Percentiles rank a stretch among this genome's conserved stretches.
Evolutionary conservation across 2,888 invertebrate genomes (phyloP).

Genomic region (Ormia ochracea): DNA sequence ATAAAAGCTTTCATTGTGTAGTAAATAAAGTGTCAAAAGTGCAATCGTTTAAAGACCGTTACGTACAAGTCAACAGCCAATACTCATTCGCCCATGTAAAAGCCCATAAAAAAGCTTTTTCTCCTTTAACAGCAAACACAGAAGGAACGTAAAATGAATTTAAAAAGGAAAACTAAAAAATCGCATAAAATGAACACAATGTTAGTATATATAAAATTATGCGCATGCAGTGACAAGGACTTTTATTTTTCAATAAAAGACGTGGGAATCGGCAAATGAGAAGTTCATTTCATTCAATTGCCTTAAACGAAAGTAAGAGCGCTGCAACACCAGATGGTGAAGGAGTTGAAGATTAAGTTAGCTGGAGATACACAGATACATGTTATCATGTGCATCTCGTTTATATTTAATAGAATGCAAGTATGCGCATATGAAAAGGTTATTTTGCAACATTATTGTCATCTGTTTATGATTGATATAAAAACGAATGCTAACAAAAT

Average conservation of each 20-base stretch:
- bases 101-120: conserved; percentile 33
- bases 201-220: background rate
- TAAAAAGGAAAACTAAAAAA: background rate
- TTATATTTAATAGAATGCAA: background rate
- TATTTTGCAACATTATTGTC: too few species aligned
- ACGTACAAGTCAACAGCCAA: conserved; percentile 13
- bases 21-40: background rate
- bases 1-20: conserved; percentile 22
- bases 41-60: conserved; percentile 32
- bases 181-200: conserved; percentile 15
- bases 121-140: background rate
- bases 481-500: too few species aligned
- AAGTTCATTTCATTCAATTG: conserved; percentile 28
- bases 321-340: conserved; percentile 74
- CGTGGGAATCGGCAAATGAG: background rate
- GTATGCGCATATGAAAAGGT: background rate
- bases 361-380: conserved; percentile 61
- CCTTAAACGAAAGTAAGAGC: conserved; percentile 57
- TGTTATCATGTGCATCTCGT: background rate
- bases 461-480: too few species aligned
- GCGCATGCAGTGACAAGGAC: background rate
- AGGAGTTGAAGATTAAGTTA: conserved; percentile 72
- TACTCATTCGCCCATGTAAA: conserved; percentile 47
- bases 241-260: background rate
- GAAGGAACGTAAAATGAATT: background rate